phyloP scores from a whole-genome alignment of 2,797 vertebrate species.

The Leuciscus waleckii region DNA sequence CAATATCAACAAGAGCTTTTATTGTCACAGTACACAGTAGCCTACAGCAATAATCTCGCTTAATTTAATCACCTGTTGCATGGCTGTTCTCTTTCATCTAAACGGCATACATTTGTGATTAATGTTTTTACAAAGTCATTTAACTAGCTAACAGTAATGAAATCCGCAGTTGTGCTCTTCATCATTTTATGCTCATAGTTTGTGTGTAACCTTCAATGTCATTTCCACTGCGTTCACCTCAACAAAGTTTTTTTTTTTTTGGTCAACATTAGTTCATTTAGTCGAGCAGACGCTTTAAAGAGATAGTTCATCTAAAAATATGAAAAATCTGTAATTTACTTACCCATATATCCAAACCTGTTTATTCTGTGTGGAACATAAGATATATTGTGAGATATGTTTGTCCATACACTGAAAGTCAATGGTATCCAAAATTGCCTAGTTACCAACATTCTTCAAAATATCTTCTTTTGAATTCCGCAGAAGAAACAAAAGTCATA shows the following conservation, averaged over 20 bases:
- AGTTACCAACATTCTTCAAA: neutral
- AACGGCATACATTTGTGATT: neutral
- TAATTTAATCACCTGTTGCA: conserved; percentile 53
- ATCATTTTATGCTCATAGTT: neutral
- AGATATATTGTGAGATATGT: neutral
- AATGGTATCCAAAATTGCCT: neutral
- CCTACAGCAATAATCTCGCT: neutral
- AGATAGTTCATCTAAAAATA: neutral
- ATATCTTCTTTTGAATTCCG: neutral
- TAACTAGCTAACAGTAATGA: conserved; percentile 4
- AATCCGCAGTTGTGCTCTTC: neutral
- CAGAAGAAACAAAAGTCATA: neutral
- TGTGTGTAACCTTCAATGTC: neutral
- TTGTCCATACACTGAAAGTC: neutral
- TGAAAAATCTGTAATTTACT: neutral
- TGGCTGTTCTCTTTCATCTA: conserved; percentile 22
- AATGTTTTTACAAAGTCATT: conserved; percentile 11
- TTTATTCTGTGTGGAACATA: neutral
- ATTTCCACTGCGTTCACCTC: neutral
- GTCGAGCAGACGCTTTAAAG: neutral
- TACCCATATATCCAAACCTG: neutral
- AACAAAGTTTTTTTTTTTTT: neutral
- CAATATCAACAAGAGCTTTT: conserved; percentile 16
- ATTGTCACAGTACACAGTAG: neutral
- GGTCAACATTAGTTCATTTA: neutral